A percentile compares a stretch with the other conserved stretches of the same genome.
These are phyloP conservation scores for Pantherophis alleghaniensis DNA, from an alignment of 2,797 vertebrate genomes.

Conservation along the genomic window DNA sequence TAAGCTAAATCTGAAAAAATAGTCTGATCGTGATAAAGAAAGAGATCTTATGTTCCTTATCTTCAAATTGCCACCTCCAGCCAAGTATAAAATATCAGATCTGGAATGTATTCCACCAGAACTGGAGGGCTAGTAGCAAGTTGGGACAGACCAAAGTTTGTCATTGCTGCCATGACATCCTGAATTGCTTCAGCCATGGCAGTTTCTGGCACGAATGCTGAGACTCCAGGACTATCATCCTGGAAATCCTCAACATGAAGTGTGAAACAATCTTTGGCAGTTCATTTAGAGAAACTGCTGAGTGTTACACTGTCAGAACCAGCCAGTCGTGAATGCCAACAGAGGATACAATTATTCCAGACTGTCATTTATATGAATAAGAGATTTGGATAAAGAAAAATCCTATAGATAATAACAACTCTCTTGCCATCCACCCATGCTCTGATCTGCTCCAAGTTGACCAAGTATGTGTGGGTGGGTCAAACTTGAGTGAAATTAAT, in stretches of 20 bases:
- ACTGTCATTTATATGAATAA: neutral
- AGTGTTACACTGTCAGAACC: neutral
- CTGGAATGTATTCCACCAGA: neutral
- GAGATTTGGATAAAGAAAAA: neutral
- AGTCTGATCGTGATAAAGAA: neutral
- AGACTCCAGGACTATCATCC: neutral
- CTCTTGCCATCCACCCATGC: neutral
- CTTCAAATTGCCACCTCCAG: neutral
- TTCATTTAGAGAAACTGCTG: neutral
- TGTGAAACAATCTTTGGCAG: neutral
- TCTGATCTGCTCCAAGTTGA: neutral
- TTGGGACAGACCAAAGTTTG: neutral
- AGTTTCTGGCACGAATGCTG: neutral
- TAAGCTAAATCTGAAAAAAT: neutral
- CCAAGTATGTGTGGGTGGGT: neutral
- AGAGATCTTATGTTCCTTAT: neutral
- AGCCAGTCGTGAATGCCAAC: neutral
- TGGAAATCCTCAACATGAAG: constrained; percentile 3
- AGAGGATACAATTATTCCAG: neutral
- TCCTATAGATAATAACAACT: neutral
- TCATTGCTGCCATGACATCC: neutral
- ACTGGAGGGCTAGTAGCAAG: neutral
- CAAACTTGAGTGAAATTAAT: neutral
- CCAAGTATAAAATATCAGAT: neutral
- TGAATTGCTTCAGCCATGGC: neutral